Evolutionary conservation across 2,797 vertebrate genomes (phyloP), one percentile per base, ranked within the genome.

Genomic region (Pogonophryne albipinna): DNA sequence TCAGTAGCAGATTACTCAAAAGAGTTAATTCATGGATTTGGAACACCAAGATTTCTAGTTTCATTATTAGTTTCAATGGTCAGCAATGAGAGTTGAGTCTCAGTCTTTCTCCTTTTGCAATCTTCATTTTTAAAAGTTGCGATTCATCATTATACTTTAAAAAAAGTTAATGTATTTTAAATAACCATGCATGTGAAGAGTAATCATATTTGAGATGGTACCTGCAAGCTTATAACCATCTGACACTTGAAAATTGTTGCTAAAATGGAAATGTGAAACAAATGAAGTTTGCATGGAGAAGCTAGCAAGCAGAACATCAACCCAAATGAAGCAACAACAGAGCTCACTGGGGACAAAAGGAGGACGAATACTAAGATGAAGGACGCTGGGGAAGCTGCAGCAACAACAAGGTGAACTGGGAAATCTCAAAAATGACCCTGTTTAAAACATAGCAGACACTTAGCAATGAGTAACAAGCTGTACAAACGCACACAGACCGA

Each of bases 281-380:
- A 47, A 13, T 53, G 16, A 2, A 56, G 6, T 42, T 59, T 64
- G 6, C 62, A 44, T 8, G 42, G 34, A 71, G 53, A 74, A 61
- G 13, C 52, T 10, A 67, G 59, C 1, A 11, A 20, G 44, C 42
- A 66, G 56, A 67, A 4, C 55, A 19, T 38, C 41, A 20, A 31
- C 10, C 4, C 8, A 14, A 9, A 10, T 34, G 56, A 66, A 10
- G 51, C 46, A 41, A 10, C 61, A 19, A 1, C 23, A 41, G 62
- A 58, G 17, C 45, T 69, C 0, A 1, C 47, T 46, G 55, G 15
- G 59, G 49, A 76, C 27, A 20, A 19, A 42, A 49, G 20, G 27
- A 71, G 46, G 66, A 69, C 3, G 42, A 61, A 27, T 0, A 16
- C 8, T 0, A 68, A 62, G 73, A 65, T n/a, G 50, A 78, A 17